Evolutionary conservation across 2,888 invertebrate species (phyloP).

Genomic region (Diaprepes abbreviatus): DNA sequence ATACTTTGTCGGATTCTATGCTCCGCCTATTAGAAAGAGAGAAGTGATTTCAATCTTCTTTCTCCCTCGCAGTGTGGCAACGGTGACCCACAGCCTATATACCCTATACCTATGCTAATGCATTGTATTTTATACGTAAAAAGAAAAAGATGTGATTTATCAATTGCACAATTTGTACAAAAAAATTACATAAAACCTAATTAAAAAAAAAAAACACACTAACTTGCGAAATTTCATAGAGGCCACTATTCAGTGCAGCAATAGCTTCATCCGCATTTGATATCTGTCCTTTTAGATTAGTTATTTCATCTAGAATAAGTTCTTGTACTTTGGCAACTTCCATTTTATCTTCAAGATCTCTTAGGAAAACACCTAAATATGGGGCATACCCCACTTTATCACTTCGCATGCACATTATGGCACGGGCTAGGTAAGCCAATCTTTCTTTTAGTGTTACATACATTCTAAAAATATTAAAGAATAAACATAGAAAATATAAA

Average conservation of each 20-base stretch:
- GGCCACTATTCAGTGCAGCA: conserved; percentile 81
- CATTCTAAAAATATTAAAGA: conserved; percentile 71
- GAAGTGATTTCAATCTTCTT: no score
- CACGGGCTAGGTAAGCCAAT: conserved; percentile 91
- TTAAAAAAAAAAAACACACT: conserved; percentile 5
- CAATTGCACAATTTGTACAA: no score
- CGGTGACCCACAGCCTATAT: no score
- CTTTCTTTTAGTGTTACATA: conserved; percentile 84
- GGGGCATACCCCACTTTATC: conserved; percentile 82
- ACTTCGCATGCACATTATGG: conserved; percentile 95
- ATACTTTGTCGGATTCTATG: no score
- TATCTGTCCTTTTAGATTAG: conserved; percentile 66
- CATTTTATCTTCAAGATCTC: conserved; percentile 92
- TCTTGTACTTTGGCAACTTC: conserved; percentile 92
- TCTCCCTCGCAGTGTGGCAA: no score
- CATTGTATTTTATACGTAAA: no score
- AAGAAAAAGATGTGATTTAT: no score
- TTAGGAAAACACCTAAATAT: conserved; percentile 82
- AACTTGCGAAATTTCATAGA: conserved; percentile 90
- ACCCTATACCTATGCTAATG: no score
- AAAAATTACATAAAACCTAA: no score
- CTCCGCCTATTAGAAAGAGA: no score
- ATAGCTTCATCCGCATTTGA: conserved; percentile 71
- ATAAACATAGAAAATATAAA: conserved; percentile 29
- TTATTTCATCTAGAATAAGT: conserved; percentile 77